Evolutionary conservation across 2,113 vertebrate species (phyloP), one percentile per base, ranked within the genome.

Genomic region (Aptenodytes forsteri): DNA sequence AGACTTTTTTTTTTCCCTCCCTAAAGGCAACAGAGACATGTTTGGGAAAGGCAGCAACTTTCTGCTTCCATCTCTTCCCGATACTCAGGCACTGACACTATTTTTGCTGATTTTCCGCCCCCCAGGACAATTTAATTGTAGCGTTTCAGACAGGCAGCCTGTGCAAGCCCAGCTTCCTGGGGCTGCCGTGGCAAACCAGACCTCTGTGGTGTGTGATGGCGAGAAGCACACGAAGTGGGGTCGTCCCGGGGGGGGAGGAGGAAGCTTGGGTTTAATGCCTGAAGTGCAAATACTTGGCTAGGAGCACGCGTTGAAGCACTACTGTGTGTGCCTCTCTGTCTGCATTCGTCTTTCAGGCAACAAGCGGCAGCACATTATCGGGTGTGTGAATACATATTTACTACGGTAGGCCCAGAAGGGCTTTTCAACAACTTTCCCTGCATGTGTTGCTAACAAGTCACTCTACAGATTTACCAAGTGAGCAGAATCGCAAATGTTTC

Each of bases 401-500:
- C 96, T 90, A 91, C 56, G 76, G 93, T 82, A 93, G 88, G 92
- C 95, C 95, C 95, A 96, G 96, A 95, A 97, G 92, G 90, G 85
- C 82, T 96, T 97, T 96, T 93, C 94, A 96, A 95, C 97, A 93
- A 97, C 97, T 98, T 97, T 94, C 87, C 81, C 76, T 97, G 84
- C 59, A 82, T 96, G 95, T 94, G 93, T 95, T 95, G 97, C 96
- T 96, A 97, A 96, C 96, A 96, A 97, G 95, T 96, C 93, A 83
- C 89, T 94, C 91, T 73, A 14, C 96, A 94, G 93, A 96, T 97
- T 97, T 97, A 96, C 94, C 83, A 93, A 97, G 96, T 80, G 95
- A 96, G 91, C 94, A 92, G 95, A 97, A 97, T 94, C 19, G 27
- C 97, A 97, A 97, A 97, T 97, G 97, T 97, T 97, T 97, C 95